Base-by-base conservation (phyloP, 1,140 invertebrate genomes). In the Acromyrmex heyeri region DNA sequence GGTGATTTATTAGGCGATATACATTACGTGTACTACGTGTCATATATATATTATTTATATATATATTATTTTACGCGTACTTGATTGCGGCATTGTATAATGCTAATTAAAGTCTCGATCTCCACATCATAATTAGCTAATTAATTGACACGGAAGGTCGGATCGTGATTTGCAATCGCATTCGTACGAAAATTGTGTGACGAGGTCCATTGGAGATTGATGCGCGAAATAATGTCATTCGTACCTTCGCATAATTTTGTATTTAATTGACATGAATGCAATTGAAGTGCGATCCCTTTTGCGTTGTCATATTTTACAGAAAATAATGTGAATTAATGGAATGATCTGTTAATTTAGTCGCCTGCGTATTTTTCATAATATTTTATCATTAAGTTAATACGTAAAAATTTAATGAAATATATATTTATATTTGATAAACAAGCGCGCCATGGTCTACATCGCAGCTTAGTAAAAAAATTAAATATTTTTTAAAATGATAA, bases 61-160 rank as follows among this genome's bases (percentile, higher is more conserved):
- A 69, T 59, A 55, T 44, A 44, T 44, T 44, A 44, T 69, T 79
- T 79, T 70, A 44, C 53, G 67, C 55, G 12, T 38, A 72, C 79
- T 82, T 82, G 79, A 72, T 72, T 82, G 48, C 65, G 24, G 4
- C 30, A 72, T 72, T 72, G 78, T 82, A 38, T 16, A 57, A 27
- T 73, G 79, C 38, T 81, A 73, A 73, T 82, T 82, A 82, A 72
- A 82, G 38, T 59, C 24, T 44, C 50, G 34, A 79, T 57, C 53
- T 72, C 50, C 16, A 48, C 34, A 59, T 72, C 57, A 81, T 81
- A 81, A 81, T 81, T 82, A 73, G 57, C 48, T 73, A 73, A 82
- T 82, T 73, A 59, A 82, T 82, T 57, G 67, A 61, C 38, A 34
- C 24, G 62, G 44, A 53, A 69, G 44, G 27, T 21, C 27, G 62